Evolutionary conservation across 2,113 vertebrate species (phyloP).

Genomic region (Malurus alboscapulatus): DNA sequence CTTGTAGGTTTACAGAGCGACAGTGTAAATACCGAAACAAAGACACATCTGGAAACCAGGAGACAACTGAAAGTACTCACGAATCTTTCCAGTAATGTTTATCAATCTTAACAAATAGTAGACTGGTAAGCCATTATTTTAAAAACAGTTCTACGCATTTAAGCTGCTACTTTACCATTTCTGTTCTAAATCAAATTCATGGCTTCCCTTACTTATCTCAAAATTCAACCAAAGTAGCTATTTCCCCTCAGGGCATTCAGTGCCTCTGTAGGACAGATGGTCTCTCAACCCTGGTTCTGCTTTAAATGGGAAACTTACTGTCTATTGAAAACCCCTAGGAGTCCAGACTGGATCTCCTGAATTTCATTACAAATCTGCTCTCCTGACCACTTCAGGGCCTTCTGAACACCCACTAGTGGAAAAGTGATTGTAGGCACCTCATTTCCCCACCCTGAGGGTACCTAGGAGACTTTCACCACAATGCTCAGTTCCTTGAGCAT

Average conservation of each 20-base stretch:
- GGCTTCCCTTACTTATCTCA: conserved; percentile 20
- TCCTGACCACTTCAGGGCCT: neutral
- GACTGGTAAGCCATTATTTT: neutral
- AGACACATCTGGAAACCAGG: neutral
- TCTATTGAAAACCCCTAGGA: neutral
- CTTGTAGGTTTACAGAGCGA: neutral
- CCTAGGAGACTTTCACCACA: neutral
- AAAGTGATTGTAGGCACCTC: neutral
- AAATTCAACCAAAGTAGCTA: conserved; percentile 15
- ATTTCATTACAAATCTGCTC: neutral
- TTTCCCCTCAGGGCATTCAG: neutral
- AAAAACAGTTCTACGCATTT: neutral
- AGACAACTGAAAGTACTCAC: neutral
- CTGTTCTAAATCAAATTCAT: conserved; percentile 43
- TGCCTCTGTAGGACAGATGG: conserved; percentile 23
- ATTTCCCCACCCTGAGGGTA: neutral
- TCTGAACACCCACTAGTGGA: neutral
- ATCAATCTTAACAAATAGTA: neutral
- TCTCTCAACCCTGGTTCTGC: neutral
- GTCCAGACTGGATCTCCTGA: neutral
- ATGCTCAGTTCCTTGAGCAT: neutral
- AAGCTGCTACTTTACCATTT: conserved; percentile 1
- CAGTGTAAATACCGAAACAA: neutral
- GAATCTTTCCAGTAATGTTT: neutral
- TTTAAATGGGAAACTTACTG: neutral